A percentile compares a stretch with the other conserved stretches of the same genome.
These are phyloP conservation scores for Kryptolebias marmoratus DNA, from an alignment of 2,113 vertebrate genomes.

Conservation along the genomic window DNA sequence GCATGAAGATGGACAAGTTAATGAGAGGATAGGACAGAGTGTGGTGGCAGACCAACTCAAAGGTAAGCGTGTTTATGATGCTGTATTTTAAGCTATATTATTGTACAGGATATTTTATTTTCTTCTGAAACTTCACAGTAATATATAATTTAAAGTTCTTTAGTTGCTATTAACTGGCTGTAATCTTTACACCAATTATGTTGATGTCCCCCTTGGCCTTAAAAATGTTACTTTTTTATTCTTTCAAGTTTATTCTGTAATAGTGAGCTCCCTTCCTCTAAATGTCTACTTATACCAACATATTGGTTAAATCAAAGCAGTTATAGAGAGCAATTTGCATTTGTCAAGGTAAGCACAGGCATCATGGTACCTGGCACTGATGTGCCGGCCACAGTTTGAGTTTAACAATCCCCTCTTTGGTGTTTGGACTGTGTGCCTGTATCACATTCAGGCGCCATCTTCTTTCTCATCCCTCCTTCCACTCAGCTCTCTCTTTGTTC, in stretches of 20 bases:
- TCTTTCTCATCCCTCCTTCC: slow-evolving; percentile 20
- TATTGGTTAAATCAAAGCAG: neutral
- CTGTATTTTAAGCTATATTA: neutral
- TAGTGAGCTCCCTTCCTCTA: neutral
- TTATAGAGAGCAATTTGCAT: slow-evolving; percentile 12
- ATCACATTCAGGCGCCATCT: slow-evolving; percentile 48
- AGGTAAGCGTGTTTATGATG: slow-evolving; percentile 81
- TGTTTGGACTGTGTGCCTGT: slow-evolving; percentile 41
- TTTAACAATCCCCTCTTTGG: slow-evolving; percentile 37
- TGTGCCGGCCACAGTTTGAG: slow-evolving; percentile 14
- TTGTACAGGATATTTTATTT: neutral
- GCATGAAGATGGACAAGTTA: slow-evolving; percentile 90
- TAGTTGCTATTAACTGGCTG: slow-evolving; percentile 2
- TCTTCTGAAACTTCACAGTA: neutral
- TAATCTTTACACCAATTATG: neutral
- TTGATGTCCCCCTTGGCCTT: neutral
- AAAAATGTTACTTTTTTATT: neutral
- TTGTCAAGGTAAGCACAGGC: slow-evolving; percentile 24
- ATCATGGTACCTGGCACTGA: slow-evolving; percentile 7
- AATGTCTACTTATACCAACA: neutral
- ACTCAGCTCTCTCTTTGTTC: slow-evolving; percentile 43
- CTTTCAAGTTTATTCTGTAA: neutral
- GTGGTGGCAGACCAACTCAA: slow-evolving; percentile 93
- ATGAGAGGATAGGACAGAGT: slow-evolving; percentile 90
- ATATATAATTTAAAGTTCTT: neutral